Base-by-base conservation (phyloP, 2,113 vertebrate species). In the Athene noctua region DNA sequence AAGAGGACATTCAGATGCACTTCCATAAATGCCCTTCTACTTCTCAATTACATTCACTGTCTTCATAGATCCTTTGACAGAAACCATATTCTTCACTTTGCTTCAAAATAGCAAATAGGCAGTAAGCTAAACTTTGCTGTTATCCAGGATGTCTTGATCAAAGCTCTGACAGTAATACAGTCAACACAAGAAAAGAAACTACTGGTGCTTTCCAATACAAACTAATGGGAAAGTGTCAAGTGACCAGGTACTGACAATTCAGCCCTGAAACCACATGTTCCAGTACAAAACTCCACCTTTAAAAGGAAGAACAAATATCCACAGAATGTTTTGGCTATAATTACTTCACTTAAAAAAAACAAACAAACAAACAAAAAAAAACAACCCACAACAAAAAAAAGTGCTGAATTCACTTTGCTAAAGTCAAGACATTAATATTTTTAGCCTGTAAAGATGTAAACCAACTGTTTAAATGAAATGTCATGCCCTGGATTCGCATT, bases 401-500 rank as follows among this genome's bases (percentile, higher is more conserved):
- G 32, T 62, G 79, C 81, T 90, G 84, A 94, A 93, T 96, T 91
- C 30, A 42, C 46, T 95, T 95, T 83, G 74, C 75, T 86, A 3
- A 94, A 96, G 91, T 93, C 55, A 47, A 91, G 93, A 49, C 87
- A 32, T 95, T 80, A 95, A 88, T 97, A 85, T 95, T 97, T 96
- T 94, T 96, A 93, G 91, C 95, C 88, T 92, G 75, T 66, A 66
- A 96, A 92, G 93, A 95, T 77, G 58, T 92, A 96, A 97, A 94
- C 96, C 95, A 93, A 96, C 90, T 91, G 96, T 95, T 96, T 91
- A 94, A 95, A 72, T 88, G 92, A 97, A 97, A 95, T 67, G 93
- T 91, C 94, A 95, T 85, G 84, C 54, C 92, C 80, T 73, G 63
- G 38, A 84, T 83, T 75, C 90, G 9, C 88, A 47, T 93, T 71